Percentiles rank a stretch among this genome's conserved stretches.
Evolutionary conservation across 2,113 vertebrate species (phyloP).

Genomic region (Salminus brasiliensis): DNA sequence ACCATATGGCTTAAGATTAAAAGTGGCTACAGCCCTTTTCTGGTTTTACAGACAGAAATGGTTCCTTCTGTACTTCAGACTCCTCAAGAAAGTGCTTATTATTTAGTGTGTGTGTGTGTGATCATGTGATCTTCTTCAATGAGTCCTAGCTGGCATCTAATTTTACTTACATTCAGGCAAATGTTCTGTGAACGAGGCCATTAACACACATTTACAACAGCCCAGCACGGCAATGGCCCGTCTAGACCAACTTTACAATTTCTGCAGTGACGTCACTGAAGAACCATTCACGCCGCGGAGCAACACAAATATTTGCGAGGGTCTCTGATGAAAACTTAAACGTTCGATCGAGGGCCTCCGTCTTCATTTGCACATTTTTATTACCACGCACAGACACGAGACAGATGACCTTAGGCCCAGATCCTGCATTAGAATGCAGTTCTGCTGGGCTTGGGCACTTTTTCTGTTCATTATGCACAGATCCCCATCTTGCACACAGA

Average conservation of each 20-base stretch:
- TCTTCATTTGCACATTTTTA: conserved; percentile 18
- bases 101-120: neutral
- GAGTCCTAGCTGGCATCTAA: neutral
- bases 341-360: neutral
- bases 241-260: conserved; percentile 37
- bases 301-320: conserved; percentile 21
- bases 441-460: conserved; percentile 17
- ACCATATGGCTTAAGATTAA: too few relatives aligned
- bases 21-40: too few relatives aligned
- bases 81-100: neutral
- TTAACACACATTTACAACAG: conserved; percentile 26
- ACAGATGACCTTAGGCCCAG: conserved; percentile 2
- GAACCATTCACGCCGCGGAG: conserved; percentile 4
- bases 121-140: neutral
- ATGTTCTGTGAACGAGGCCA: neutral
- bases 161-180: neutral
- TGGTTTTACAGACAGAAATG: too few relatives aligned
- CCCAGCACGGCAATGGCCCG: conserved; percentile 8
- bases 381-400: neutral
- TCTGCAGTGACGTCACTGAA: conserved; percentile 28
- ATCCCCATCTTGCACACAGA: conserved; percentile 58
- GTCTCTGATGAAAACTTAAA: conserved; percentile 27
- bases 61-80: neutral
- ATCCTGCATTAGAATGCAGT: conserved; percentile 23
- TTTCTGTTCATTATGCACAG: conserved; percentile 38